Evolutionary conservation across 2,888 invertebrate species (phyloP).

Genomic region (Eupeodes luniger): DNA sequence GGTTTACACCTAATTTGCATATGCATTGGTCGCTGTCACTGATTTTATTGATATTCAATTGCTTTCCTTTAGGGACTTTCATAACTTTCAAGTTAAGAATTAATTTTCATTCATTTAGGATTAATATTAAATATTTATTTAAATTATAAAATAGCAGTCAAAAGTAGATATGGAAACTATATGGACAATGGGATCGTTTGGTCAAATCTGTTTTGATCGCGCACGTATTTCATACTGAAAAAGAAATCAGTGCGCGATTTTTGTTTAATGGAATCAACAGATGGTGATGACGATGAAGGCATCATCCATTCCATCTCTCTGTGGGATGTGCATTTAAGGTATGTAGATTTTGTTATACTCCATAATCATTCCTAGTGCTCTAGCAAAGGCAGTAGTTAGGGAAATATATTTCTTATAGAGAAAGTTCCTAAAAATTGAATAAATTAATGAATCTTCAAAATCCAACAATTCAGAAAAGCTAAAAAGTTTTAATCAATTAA

Average conservation of each 20-base stretch:
- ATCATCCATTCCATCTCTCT: conserved; percentile 49
- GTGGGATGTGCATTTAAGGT: conserved; percentile 63
- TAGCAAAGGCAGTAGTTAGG: conserved; percentile 12
- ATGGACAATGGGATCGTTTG: not conserved
- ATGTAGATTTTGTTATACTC: conserved; percentile 32
- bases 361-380: conserved; percentile 27
- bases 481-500: too few relatives aligned
- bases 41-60: conserved; percentile 73
- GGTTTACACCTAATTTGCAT: conserved; percentile 81
- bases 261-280: conserved; percentile 28
- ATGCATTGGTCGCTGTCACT: conserved; percentile 72
- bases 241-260: conserved; percentile 71
- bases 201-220: conserved; percentile 79
- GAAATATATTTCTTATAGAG: not conserved
- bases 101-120: not conserved
- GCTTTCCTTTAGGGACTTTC: conserved; percentile 46
- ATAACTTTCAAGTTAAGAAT: conserved; percentile 15
- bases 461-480: too few relatives aligned
- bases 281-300: conserved; percentile 65
- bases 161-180: not conserved
- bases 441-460: too few relatives aligned
- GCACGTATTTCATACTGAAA: conserved; percentile 81
- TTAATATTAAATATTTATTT: not conserved
- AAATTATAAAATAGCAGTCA: not conserved
- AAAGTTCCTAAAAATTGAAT: not conserved